These are phyloP conservation scores for Helostoma temminkii DNA, from an alignment of 2,797 vertebrate species.

Conservation along the genomic window DNA sequence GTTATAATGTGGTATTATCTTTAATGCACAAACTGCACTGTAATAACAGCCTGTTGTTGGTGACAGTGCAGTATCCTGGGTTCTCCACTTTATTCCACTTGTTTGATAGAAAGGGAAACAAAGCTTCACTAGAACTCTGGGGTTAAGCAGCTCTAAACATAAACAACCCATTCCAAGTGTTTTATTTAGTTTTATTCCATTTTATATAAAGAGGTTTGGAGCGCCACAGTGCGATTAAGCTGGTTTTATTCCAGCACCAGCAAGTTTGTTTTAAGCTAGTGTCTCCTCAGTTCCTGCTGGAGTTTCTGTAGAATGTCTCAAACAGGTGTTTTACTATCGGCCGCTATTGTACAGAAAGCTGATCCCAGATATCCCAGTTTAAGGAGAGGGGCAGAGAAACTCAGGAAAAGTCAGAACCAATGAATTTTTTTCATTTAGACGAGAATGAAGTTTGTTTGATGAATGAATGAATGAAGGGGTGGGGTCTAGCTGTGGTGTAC, in stretches of 20 bases:
- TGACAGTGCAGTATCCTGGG: constrained; percentile 4
- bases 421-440: constrained; percentile 63
- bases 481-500: constrained; percentile 35
- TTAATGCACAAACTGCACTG: constrained; percentile 1
- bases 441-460: constrained; percentile 33
- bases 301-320: constrained; percentile 61
- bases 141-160: constrained; percentile 14
- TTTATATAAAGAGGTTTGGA: constrained; percentile 42
- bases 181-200: constrained; percentile 31
- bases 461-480: constrained; percentile 6
- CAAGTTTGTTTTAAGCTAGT: constrained; percentile 37
- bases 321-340: constrained; percentile 53
- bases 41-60: neutral
- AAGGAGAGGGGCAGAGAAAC: constrained; percentile 62
- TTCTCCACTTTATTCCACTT: neutral
- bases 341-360: constrained; percentile 61
- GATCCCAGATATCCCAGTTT: constrained; percentile 52
- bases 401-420: constrained; percentile 80
- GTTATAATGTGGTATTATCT: neutral
- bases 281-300: constrained; percentile 50
- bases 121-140: constrained; percentile 14
- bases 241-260: constrained; percentile 56
- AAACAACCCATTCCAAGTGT: constrained; percentile 64
- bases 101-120: constrained; percentile 57
- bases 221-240: constrained; percentile 22